Conservation (phyloP, 2,888 invertebrate species). For the Drosophila mimetica region DNA sequence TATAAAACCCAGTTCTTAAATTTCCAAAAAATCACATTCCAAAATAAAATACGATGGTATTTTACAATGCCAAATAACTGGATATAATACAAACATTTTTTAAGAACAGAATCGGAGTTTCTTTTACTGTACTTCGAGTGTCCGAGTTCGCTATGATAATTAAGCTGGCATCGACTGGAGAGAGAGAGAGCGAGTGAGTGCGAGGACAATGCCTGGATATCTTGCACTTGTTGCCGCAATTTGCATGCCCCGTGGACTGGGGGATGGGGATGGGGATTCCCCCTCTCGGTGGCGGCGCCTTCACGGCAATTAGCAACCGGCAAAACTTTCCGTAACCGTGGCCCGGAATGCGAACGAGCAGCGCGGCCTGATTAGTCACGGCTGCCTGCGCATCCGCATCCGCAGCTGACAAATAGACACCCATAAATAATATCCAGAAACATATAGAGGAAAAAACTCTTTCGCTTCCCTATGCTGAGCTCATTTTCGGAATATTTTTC, state of each 20-base stretch:
- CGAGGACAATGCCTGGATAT: slow-evolving; percentile 30
- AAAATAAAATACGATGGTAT: no score
- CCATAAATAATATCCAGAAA: slow-evolving; percentile 66
- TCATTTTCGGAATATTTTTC: slow-evolving; percentile 32
- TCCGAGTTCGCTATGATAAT: slow-evolving; percentile 68
- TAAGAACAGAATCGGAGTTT: not conserved
- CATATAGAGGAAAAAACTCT: slow-evolving; percentile 10
- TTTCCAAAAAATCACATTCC: no score
- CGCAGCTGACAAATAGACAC: slow-evolving; percentile 65
- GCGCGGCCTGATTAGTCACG: slow-evolving; percentile 69
- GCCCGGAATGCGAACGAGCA: slow-evolving; percentile 40
- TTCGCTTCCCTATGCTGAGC: slow-evolving; percentile 27
- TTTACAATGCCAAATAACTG: no score
- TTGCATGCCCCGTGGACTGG: slow-evolving; percentile 52
- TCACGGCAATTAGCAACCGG: slow-evolving; percentile 75
- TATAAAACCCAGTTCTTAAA: no score
- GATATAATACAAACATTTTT: no score
- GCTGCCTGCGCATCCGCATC: slow-evolving; percentile 60
- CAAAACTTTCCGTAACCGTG: slow-evolving; percentile 50
- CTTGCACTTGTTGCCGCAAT: slow-evolving; percentile 76
- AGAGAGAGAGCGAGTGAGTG: slow-evolving; percentile 3
- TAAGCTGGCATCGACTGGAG: slow-evolving; percentile 52
- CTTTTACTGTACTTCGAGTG: slow-evolving; percentile 6
- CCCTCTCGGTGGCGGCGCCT: slow-evolving; percentile 62
- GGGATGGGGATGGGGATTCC: slow-evolving; percentile 1